phyloP scores from a whole-genome alignment of 2,797 vertebrate species.

The Amphiprion clarkii region DNA sequence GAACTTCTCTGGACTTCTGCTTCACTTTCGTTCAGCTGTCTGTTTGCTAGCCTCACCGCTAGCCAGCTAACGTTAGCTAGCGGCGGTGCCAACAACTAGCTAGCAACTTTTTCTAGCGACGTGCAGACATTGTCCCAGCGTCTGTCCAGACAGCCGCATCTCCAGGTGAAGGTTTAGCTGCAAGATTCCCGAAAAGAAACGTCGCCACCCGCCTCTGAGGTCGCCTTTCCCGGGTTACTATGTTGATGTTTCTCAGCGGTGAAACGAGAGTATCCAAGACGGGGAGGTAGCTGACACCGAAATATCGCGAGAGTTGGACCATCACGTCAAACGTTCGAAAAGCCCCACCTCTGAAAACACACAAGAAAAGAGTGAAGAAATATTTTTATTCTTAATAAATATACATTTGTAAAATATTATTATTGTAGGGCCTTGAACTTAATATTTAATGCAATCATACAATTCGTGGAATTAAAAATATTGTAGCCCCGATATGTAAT shows the following conservation, averaged over 20 bases:
- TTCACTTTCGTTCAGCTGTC: constrained; percentile 64
- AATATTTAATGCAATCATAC: too few relatives aligned
- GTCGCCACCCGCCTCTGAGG: constrained; percentile 53
- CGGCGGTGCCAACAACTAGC: not conserved
- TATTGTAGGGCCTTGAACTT: not conserved
- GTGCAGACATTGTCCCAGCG: constrained; percentile 38
- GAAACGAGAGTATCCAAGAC: constrained; percentile 77
- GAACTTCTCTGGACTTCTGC: constrained; percentile 67
- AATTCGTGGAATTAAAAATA: not conserved
- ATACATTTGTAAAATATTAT: not conserved
- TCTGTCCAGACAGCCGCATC: constrained; percentile 1
- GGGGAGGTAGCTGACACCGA: constrained; percentile 46
- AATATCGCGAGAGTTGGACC: constrained; percentile 76
- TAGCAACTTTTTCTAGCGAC: constrained; percentile 56
- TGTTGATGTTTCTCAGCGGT: constrained; percentile 72
- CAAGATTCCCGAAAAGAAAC: constrained; percentile 18
- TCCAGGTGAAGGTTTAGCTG: not conserved
- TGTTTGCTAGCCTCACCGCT: constrained; percentile 76
- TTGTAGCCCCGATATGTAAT: too few relatives aligned
- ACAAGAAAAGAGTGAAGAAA: not conserved
- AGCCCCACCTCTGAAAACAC: constrained; percentile 1
- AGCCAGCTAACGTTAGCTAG: constrained; percentile 75
- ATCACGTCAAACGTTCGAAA: constrained; percentile 19
- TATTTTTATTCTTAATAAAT: too few relatives aligned
- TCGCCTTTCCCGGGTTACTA: constrained; percentile 80